Evolutionary conservation across 2,113 vertebrate species (phyloP), one percentile per base, ranked within the genome.

Genomic region (Pterocles gutturalis): DNA sequence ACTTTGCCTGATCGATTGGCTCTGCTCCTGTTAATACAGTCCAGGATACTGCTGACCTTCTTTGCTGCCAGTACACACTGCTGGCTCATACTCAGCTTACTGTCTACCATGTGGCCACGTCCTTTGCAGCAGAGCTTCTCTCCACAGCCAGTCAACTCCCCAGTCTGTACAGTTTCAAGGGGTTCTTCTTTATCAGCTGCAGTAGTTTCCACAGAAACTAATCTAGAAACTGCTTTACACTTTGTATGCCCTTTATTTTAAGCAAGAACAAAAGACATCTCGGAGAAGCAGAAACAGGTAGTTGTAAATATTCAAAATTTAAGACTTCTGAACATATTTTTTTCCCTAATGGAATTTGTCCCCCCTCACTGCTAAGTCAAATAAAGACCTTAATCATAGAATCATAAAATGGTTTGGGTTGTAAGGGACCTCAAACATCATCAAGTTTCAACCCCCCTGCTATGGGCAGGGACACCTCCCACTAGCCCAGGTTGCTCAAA

Each of bases 221-320:
- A n/a, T 7, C 45, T 48, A 57, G 19, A 66, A 93, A 61, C 24
- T 19, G 9, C 43, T 43, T 61, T 71, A 75, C 24, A 48, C 7
- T 79, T 79, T 7, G 29, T 17, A 31, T 5, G 6, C 18, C 33
- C 49, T 72, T 87, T 60, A 65, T 29, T 82, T 88, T 45, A 78
- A 82, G 14, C 13, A 53, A 51, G 36, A 29, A 29, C 18, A 69
- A 33, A 62, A 73, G 19, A 46, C 0, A 0, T 19, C 46, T 79
- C 29, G 69, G 20, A 70, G 28, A 51, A 31, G 33, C 5, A 81
- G 72, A 81, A 93, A n/a, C 14, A 83, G 7, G 7, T 28, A 64
- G 9, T 8, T 48, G 11, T 21, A 93, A 51, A 14, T 13, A 16
- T n/a, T 79, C 33, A 75, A 86, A 79, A 70, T 8, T 24, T 48